These are phyloP conservation scores for Psittacula echo DNA, from an alignment of 2,797 vertebrate genomes.

Conservation along the genomic window DNA sequence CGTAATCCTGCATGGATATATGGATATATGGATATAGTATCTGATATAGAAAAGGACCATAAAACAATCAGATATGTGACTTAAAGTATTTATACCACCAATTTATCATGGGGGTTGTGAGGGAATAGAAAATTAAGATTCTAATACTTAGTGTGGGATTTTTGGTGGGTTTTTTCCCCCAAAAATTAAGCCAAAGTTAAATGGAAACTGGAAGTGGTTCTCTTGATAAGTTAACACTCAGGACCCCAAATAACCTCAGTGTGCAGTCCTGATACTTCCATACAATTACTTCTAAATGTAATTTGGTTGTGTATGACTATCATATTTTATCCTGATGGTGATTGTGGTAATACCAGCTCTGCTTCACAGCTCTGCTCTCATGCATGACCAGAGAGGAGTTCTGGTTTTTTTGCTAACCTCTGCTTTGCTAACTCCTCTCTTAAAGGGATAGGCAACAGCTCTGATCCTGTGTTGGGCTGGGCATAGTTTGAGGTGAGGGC, in stretches of 20 bases:
- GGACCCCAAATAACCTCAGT: background rate
- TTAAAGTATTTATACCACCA: background rate
- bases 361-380: background rate
- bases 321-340: background rate
- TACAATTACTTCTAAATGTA: background rate
- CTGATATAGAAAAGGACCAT: background rate
- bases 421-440: background rate
- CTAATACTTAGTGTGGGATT: background rate
- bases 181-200: background rate
- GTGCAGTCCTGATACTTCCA: background rate
- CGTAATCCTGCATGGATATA: background rate
- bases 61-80: background rate
- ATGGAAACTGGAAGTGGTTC: background rate
- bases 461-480: background rate
- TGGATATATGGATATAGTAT: background rate
- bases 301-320: background rate
- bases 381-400: background rate
- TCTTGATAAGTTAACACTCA: background rate
- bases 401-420: accelerated
- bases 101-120: background rate
- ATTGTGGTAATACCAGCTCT: background rate
- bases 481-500: background rate
- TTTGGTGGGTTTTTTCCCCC: background rate
- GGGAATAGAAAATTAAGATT: background rate
- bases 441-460: background rate